These are phyloP conservation scores for Harpalus rufipes DNA, from an alignment of 2,888 invertebrate genomes.

Conservation along the genomic window DNA sequence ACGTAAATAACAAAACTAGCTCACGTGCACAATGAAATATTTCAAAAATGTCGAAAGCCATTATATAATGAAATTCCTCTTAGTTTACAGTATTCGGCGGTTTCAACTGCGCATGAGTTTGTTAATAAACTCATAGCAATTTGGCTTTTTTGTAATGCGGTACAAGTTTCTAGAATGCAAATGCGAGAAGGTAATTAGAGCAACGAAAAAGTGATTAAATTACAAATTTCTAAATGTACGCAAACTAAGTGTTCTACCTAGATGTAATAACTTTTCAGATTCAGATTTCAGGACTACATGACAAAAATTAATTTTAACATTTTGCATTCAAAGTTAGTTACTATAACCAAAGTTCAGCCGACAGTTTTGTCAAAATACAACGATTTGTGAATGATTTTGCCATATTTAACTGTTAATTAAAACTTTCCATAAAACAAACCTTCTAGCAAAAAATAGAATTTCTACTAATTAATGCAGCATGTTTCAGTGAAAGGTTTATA, in stretches of 20 bases:
- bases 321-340: not conserved
- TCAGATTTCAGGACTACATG: not conserved
- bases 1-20: not conserved
- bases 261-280: not conserved
- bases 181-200: slow-evolving; percentile 31
- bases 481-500: too few species aligned
- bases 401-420: too few species aligned
- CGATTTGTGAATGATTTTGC: too few species aligned
- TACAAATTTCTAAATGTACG: not conserved
- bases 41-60: too few species aligned
- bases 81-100: not conserved
- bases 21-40: too few species aligned
- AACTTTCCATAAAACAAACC: too few species aligned
- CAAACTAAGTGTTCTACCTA: not conserved
- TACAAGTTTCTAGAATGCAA: slow-evolving; percentile 11
- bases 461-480: too few species aligned
- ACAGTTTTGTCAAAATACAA: too few species aligned
- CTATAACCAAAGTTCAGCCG: too few species aligned
- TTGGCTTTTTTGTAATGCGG: not conserved
- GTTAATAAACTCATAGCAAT: not conserved
- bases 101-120: not conserved
- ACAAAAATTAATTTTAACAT: not conserved
- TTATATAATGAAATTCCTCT: not conserved
- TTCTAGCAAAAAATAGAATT: too few species aligned
- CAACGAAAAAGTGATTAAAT: slow-evolving; percentile 14